These are phyloP conservation scores for Nasua narica DNA, from an alignment of 2,797 vertebrate species.

Conservation along the genomic window DNA sequence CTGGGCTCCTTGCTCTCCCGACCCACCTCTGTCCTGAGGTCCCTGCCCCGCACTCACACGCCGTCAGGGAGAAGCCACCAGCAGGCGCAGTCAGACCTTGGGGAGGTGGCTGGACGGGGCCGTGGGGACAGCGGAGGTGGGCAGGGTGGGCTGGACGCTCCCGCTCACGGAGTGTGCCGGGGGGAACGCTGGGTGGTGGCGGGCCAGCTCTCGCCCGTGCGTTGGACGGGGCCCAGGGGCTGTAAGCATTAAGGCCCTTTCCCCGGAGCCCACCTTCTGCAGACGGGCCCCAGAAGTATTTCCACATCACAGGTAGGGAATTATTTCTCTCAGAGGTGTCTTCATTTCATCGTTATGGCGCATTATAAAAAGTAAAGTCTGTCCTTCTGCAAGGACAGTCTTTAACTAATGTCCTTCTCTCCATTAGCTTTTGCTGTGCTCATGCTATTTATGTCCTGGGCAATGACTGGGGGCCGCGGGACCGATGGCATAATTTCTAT, in stretches of 20 bases:
- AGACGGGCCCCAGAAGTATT: not conserved
- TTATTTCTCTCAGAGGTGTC: slow-evolving; percentile 63
- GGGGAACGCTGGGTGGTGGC: not conserved
- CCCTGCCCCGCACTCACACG: not conserved
- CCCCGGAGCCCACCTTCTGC: not conserved
- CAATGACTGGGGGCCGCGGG: slow-evolving; percentile 72
- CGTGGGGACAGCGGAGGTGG: not conserved
- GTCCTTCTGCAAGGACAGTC: slow-evolving; percentile 78
- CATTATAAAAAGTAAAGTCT: slow-evolving; percentile 73
- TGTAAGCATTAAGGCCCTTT: not conserved
- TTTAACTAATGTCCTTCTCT: slow-evolving; percentile 60
- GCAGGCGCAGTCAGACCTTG: not conserved
- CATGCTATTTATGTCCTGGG: slow-evolving; percentile 70
- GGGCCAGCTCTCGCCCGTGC: accelerated
- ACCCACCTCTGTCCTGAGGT: not conserved
- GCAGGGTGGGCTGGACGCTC: not conserved
- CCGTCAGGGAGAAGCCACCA: not conserved
- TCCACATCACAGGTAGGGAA: slow-evolving; percentile 18
- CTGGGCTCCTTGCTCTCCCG: not conserved
- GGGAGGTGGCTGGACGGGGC: not conserved
- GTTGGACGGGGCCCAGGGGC: not conserved
- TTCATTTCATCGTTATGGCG: slow-evolving; percentile 67
- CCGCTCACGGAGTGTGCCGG: not conserved
- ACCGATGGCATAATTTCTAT: slow-evolving; percentile 71
- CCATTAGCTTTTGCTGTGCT: slow-evolving; percentile 76